Evolutionary conservation across 2,888 invertebrate genomes (phyloP).

Genomic region (Acanthopleura granulata): DNA sequence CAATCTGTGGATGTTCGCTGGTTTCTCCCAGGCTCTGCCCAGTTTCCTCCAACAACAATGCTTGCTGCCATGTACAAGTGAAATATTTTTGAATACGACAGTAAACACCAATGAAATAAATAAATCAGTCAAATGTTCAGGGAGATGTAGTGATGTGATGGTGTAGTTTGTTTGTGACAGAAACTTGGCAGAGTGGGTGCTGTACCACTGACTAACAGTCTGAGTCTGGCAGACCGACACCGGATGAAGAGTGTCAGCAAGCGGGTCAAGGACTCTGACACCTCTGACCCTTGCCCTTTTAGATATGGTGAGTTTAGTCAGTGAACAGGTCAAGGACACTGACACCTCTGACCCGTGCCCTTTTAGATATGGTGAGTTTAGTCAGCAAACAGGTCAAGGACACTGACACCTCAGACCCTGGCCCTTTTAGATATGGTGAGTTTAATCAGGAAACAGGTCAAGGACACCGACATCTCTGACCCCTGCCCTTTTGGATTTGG

Average conservation of each 20-base stretch:
- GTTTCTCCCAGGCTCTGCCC: too few species aligned
- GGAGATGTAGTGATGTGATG: too few species aligned
- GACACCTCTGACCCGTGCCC: conserved; percentile 54
- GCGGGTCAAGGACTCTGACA: conserved; percentile 37
- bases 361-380: conserved; percentile 60
- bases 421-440: conserved; percentile 65
- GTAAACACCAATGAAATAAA: too few species aligned
- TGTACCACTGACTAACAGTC: conserved; percentile 66
- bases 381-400: conserved; percentile 40
- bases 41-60: too few species aligned
- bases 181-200: conserved; percentile 60
- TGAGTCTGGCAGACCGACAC: conserved; percentile 63
- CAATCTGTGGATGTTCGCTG: too few species aligned
- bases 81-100: too few species aligned
- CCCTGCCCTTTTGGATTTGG: too few species aligned
- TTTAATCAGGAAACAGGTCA: conserved; percentile 35
- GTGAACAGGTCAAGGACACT: conserved; percentile 41
- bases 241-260: conserved; percentile 54
- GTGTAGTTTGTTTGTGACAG: conserved; percentile 37
- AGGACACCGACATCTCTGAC: conserved; percentile 38
- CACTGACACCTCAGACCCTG: conserved; percentile 46
- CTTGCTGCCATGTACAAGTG: too few species aligned
- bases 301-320: conserved; percentile 55
- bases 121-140: too few species aligned
- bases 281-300: conserved; percentile 58